Percentiles rank a stretch among this genome's conserved stretches.
phyloP scores from a whole-genome alignment of 92 coral and sea anemone species.

The Palythoa grandis region DNA sequence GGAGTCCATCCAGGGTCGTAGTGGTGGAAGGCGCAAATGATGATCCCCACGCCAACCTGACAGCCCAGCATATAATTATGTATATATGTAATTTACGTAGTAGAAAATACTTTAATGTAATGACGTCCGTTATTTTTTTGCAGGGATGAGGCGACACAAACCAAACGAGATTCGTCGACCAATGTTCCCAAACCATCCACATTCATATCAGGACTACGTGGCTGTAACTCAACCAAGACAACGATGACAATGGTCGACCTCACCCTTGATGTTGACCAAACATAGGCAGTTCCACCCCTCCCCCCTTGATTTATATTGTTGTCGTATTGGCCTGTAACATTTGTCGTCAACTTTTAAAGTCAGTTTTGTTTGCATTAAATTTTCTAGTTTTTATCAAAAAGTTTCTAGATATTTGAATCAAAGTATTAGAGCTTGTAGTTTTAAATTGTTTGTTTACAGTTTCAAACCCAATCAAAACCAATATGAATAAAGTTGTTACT shows the following conservation, averaged over 20 bases:
- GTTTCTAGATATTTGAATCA: too few relatives aligned
- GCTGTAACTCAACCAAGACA: constrained; percentile 98
- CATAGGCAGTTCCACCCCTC: constrained; percentile 38
- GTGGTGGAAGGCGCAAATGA: too few relatives aligned
- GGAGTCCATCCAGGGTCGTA: too few relatives aligned
- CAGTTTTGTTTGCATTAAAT: neutral
- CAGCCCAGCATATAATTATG: too few relatives aligned
- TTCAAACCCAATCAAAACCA: too few relatives aligned
- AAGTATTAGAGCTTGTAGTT: too few relatives aligned
- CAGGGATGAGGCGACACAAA: constrained; percentile 88
- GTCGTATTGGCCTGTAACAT: neutral
- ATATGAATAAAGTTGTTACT: too few relatives aligned
- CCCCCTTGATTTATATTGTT: neutral
- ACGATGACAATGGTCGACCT: constrained; percentile 94
- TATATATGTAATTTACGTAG: too few relatives aligned
- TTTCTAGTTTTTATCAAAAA: neutral
- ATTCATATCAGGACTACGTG: constrained; percentile 95
- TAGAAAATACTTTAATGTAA: neutral
- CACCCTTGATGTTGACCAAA: constrained; percentile 95
- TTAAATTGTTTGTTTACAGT: too few relatives aligned
- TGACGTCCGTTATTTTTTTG: neutral
- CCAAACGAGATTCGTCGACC: constrained; percentile 91
- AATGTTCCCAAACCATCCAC: constrained; percentile 98
- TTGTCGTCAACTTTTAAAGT: neutral
- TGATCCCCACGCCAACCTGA: too few relatives aligned